Evolutionary conservation across 2,888 invertebrate genomes (phyloP).

Genomic region (Diploptera punctata): DNA sequence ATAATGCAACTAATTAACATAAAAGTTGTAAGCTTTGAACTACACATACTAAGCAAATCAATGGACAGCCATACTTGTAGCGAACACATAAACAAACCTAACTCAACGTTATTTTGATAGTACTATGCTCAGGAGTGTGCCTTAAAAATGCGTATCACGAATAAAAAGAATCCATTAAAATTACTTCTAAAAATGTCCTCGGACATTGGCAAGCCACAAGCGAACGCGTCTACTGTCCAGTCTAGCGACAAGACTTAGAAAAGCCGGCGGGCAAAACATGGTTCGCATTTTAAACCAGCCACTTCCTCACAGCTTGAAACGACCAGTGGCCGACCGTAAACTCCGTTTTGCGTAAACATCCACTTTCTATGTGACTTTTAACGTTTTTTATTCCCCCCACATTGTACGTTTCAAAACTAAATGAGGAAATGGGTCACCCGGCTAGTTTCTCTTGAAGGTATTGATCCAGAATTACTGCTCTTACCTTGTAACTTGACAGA

Average conservation of each 20-base stretch:
- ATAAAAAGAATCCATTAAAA: neutral
- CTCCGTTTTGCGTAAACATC: slow-evolving; percentile 29
- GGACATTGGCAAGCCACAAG: neutral
- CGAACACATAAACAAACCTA: no score
- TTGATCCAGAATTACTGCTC: slow-evolving; percentile 44
- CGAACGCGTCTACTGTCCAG: slow-evolving; percentile 14
- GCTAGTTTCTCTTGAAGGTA: slow-evolving; percentile 42
- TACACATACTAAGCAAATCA: no score
- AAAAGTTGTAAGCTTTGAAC: no score
- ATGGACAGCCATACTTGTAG: no score
- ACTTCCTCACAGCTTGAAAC: slow-evolving; percentile 33
- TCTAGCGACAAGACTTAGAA: slow-evolving; percentile 27
- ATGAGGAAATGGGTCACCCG: slow-evolving; percentile 38
- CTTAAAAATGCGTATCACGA: no score
- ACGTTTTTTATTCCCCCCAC: neutral
- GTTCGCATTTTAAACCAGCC: slow-evolving; percentile 42
- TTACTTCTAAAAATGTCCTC: neutral
- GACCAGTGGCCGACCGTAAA: slow-evolving; percentile 34
- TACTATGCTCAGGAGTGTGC: no score
- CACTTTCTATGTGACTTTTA: neutral
- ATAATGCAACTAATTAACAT: no score
- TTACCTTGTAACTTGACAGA: slow-evolving; percentile 46
- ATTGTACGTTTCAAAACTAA: slow-evolving; percentile 17
- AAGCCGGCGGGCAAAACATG: slow-evolving; percentile 41
- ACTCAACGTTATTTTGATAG: no score